Base-by-base conservation (phyloP, 2,888 invertebrate genomes). In the Rhodophaea formosa region DNA sequence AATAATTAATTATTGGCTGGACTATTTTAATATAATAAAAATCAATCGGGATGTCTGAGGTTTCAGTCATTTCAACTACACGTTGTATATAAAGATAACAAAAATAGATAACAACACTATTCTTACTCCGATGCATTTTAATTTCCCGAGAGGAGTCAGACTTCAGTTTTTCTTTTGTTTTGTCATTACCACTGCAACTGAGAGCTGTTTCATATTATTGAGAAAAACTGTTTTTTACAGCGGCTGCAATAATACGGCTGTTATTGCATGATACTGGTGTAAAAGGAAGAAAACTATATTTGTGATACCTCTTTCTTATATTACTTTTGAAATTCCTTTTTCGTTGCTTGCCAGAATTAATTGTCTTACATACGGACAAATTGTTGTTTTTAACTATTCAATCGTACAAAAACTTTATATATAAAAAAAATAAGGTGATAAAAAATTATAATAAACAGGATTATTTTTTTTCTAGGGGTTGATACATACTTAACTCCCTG, bases 111-210 rank as follows among this genome's bases (percentile, higher is more conserved):
- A 43, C 39, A 23, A 53, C 8, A 42, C 15, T 29, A 23, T 53
- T 53, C 29, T 53, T 49, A 49, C 42, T 49, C 42, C 49, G 61
- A 59, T 60, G 60, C 59, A 59, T 61, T 62, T 62, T 63, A 66
- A 66, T 66, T 66, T 66, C 63, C 64, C 66, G 58, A 8, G 66
- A 58, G 65, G 57, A 61, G 56, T 23, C 56, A 56, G 59, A 44
- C 54, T 62, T 60, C 59, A 59, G 61, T 44, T 58, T 58, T 58
- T 59, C 61, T 63, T 62, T 60, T 63, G 60, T 65, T 64, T 61
- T 59, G 54, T 57, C 57, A 45, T 60, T 56, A 29, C 59, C 43
- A 55, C 44, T 53, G 58, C 56, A 46, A 53, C 52, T 29, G 59
- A 60, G 58, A 46, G 59, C 59, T 52, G 56, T 59, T 61, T 45